Evolutionary conservation across 1,140 invertebrate species (phyloP), one percentile per base, ranked within the genome.

Genomic region (Geopemphigus sp.): DNA sequence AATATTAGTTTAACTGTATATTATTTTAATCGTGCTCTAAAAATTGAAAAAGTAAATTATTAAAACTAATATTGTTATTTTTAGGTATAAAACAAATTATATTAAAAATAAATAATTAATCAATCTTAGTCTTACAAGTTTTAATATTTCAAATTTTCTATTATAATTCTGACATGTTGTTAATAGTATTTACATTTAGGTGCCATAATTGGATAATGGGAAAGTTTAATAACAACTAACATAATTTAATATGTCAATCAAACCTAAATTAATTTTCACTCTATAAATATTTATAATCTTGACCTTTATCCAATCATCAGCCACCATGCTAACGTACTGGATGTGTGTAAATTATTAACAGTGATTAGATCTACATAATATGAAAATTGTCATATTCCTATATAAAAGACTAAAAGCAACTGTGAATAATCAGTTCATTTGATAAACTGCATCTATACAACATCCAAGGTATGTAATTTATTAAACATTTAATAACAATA

Each of bases 261-360:
- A 70, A 68, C 74, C 45, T 47, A 24, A 76, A 76, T 76, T 76
- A 61, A 76, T 47, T 39, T 59, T 47, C 56, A 26, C 0, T 47
- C 22, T 59, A 61, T 61, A 76, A 61, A 61, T 61, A 76, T 76
- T 59, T 59, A 76, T 76, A 61, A 39, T 61, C n/a, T 47, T 61
- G n/a, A 61, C 73, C 22, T 39, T 61, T 45, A 53, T 12, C 45
- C 57, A 59, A 19, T 76, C 54, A 45, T 5, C 39, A 45, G 19
- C 50, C 66, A 61, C 61, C 73, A 61, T 14, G 22, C 57, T 76
- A 61, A 59, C 15, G 15, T 24, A 59, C 22, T 15, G 61, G 56
- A 76, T 76, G 73, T 26, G 22, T 74, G 39, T 76, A 61, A 76
- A 76, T 47, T 76, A 61, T 15, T 54, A 11, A 73, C 10, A 54